Conservation (phyloP, 2,113 vertebrate genomes). For the Sardina pilchardus region DNA sequence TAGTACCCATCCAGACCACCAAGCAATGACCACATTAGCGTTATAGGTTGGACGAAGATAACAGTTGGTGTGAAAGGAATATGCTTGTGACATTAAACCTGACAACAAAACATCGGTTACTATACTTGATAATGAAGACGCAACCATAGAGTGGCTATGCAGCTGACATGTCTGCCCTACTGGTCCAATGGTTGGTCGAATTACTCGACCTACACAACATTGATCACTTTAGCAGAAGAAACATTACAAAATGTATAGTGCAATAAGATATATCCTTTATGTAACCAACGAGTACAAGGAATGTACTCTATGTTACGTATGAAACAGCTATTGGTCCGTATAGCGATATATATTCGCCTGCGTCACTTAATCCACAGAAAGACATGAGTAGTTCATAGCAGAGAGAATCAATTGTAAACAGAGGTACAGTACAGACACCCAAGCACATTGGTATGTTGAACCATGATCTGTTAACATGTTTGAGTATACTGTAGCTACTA, state of each 20-base stretch:
- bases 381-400: neutral
- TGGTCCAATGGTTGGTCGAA: too few relatives aligned
- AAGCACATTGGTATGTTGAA: constrained; percentile 55
- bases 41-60: neutral
- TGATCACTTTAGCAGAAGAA: too few relatives aligned
- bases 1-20: constrained; percentile 32
- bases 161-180: too few relatives aligned
- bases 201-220: too few relatives aligned
- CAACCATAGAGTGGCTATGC: neutral
- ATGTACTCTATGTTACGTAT: constrained; percentile 54
- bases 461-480: neutral
- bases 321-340: constrained; percentile 46
- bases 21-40: neutral
- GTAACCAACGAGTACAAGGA: constrained; percentile 54
- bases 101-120: neutral
- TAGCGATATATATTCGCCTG: constrained; percentile 45
- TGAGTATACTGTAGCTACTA: neutral
- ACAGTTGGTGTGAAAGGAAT: neutral
- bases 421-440: neutral
- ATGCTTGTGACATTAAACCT: neutral
- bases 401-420: neutral
- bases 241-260: neutral
- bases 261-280: constrained; percentile 47
- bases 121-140: neutral
- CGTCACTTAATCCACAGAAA: constrained; percentile 47